phyloP scores from a whole-genome alignment of 2,888 invertebrate genomes.

The Perithous albicinctus region DNA sequence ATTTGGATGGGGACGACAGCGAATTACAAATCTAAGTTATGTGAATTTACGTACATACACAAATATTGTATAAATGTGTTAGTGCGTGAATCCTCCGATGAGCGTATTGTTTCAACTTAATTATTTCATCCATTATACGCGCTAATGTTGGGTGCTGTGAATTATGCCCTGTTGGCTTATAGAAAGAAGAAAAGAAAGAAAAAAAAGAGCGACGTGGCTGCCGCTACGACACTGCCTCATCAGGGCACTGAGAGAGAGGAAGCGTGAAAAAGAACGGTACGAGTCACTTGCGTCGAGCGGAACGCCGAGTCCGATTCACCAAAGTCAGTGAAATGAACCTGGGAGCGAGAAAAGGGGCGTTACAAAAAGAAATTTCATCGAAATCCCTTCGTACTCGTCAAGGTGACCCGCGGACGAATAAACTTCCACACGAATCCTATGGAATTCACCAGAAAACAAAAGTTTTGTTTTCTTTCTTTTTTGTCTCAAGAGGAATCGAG shows the following conservation, averaged over 20 bases:
- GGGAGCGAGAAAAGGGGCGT: conserved; percentile 17
- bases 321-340: conserved; percentile 36
- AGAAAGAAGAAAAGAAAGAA: conserved; percentile 4
- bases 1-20: conserved; percentile 10
- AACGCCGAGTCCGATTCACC: conserved; percentile 14
- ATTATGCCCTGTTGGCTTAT: background rate
- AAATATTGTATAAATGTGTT: too few species aligned
- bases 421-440: background rate
- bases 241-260: conserved; percentile 29
- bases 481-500: background rate
- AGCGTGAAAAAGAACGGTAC: conserved; percentile 39
- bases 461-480: background rate
- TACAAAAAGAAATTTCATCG: background rate
- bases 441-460: conserved; percentile 7
- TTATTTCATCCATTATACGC: conserved; percentile 64
- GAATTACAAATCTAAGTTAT: conserved; percentile 21
- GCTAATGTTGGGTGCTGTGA: conserved; percentile 19
- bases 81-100: conserved; percentile 27
- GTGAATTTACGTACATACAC: conserved; percentile 15
- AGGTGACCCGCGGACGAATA: conserved; percentile 7
- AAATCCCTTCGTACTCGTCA: conserved; percentile 12
- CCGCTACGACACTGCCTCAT: conserved; percentile 15
- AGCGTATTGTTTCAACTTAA: conserved; percentile 59
- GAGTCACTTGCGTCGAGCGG: conserved; percentile 18
- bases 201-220: conserved; percentile 23